Base-by-base conservation (phyloP, 2,113 vertebrate genomes). In the Macquaria australasica region DNA sequence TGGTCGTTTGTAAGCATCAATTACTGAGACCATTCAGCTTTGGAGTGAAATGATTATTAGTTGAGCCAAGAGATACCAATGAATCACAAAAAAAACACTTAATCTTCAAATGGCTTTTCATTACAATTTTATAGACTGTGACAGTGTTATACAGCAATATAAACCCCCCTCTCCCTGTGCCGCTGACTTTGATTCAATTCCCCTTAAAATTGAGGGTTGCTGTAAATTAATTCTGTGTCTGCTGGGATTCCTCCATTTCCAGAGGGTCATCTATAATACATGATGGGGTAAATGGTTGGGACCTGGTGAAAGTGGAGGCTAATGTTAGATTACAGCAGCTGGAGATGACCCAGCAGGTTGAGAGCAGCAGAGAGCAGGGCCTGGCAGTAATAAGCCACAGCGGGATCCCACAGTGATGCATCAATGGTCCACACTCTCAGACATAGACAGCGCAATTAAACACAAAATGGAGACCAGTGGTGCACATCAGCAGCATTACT, bases 371-470 rank as follows among this genome's bases (percentile, higher is more conserved):
- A 92, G 87, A 93, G 88, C 72, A 20, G 60, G 68, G 84, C 81
- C 86, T 80, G 87, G 72, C 81, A 83, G 88, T 94, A 95, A 95
- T 93, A 94, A 91, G 89, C 74, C 93, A 89, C 93, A 91, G 91
- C 63, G 73, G 92, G 94, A 94, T 81, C 83, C 83, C 76, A 77
- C 45, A 58, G 86, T 51, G 73, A 92, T 86, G 89, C 83, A 90
- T 85, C 89, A 88, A 25, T 67, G 74, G 82, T 76, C 82, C 77
- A 68, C 87, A 78, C 68, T 66, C 77, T 84, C 78, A 83, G 80
- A 92, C 77, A 87, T 20, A 85, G 73, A 85, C 86, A 69, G 75
- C 39, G 8, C 88, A 92, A 93, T 94, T 94, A 93, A 90, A 87
- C 87, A 72, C 81, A 66, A 73, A 80, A 90, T 84, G 45, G 77